Percentiles rank a stretch among this genome's conserved stretches.
Evolutionary conservation across 1,140 invertebrate genomes (phyloP).

Genomic region (Muscidifurax raptorellus): DNA sequence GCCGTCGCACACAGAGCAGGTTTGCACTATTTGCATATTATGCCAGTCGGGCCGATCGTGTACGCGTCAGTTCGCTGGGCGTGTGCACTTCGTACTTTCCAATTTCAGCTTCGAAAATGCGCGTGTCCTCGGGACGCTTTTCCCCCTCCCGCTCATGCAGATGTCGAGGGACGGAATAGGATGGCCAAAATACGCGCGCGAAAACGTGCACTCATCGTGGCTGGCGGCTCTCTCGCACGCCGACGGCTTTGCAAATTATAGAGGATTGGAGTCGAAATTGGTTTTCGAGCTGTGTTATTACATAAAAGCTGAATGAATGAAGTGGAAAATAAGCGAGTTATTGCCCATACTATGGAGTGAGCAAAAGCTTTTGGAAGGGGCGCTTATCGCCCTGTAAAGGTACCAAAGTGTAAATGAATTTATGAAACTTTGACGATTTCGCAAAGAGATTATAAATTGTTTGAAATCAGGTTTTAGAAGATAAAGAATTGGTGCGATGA

Average conservation of each 20-base stretch:
- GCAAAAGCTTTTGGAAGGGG: not conserved
- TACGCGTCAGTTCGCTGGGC: conserved; percentile 4
- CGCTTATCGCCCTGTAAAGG: no score
- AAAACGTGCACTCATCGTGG: not conserved
- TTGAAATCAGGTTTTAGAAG: no score
- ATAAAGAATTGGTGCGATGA: no score
- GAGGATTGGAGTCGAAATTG: not conserved
- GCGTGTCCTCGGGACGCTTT: conserved; percentile 39
- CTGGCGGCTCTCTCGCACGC: not conserved
- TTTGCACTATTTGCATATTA: conserved; percentile 67
- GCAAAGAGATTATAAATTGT: no score
- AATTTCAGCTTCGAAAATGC: conserved; percentile 55
- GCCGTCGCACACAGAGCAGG: not conserved
- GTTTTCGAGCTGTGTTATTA: conserved; percentile 23
- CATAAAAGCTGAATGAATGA: conserved; percentile 7
- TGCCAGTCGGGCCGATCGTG: conserved; percentile 49
- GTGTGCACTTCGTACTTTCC: conserved; percentile 56
- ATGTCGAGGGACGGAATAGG: not conserved
- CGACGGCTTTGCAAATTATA: not conserved
- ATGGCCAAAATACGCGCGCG: not conserved
- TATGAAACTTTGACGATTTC: no score
- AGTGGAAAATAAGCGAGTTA: conserved; percentile 9
- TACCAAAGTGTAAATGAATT: no score
- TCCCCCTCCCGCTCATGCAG: not conserved
- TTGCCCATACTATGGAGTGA: not conserved